These are phyloP conservation scores for Acrocephalus scirpaceus DNA, from an alignment of 2,797 vertebrate genomes.

Conservation along the genomic window DNA sequence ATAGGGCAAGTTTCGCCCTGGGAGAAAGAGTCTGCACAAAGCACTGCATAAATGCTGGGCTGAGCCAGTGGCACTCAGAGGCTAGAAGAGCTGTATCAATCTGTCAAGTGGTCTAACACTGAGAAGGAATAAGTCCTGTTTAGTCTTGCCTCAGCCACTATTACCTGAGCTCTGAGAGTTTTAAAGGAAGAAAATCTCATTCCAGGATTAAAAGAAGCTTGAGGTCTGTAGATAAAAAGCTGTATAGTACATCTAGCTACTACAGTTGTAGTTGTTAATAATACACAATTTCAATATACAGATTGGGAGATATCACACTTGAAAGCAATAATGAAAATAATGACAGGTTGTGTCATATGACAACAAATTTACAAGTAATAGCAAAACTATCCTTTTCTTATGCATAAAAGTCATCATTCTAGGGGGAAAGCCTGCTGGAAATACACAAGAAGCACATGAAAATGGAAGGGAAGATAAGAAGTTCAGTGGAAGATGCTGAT, in stretches of 20 bases:
- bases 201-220: neutral
- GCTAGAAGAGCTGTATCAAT: neutral
- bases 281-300: neutral
- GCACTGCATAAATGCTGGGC: neutral
- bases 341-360: neutral
- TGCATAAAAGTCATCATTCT: neutral
- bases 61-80: neutral
- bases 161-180: neutral
- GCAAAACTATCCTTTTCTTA: neutral
- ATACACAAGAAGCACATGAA: neutral
- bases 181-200: neutral
- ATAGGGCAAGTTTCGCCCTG: neutral
- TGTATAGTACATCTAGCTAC: neutral
- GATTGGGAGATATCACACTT: neutral
- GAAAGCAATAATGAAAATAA: conserved; percentile 5
- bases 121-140: neutral
- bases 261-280: neutral
- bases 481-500: neutral
- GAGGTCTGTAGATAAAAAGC: neutral
- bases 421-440: neutral
- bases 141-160: neutral
- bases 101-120: neutral
- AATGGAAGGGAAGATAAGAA: neutral
- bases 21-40: neutral
- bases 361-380: neutral